Evolutionary conservation across 2,888 invertebrate genomes (phyloP).

Genomic region (Caradrina clavipalpis): DNA sequence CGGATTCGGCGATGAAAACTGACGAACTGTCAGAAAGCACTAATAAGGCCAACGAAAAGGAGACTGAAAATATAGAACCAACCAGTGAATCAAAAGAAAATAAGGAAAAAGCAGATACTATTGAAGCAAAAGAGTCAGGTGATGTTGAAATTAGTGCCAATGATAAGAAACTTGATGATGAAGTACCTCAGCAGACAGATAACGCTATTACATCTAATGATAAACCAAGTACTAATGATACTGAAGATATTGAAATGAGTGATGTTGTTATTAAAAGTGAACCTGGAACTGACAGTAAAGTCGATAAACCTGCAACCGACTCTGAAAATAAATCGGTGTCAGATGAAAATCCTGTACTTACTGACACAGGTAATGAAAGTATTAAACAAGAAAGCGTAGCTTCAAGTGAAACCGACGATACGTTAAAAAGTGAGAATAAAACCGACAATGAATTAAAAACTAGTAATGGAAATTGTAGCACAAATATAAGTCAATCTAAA

Average conservation of each 20-base stretch:
- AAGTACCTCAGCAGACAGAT: constrained; percentile 20
- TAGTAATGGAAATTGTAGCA: constrained; percentile 18
- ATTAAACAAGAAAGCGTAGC: constrained; percentile 27
- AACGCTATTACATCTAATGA: constrained; percentile 8
- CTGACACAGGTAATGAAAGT: constrained; percentile 22
- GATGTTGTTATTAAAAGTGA: constrained; percentile 15
- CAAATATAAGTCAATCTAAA: constrained; percentile 35
- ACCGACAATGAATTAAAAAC: constrained; percentile 27
- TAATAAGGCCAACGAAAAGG: constrained; percentile 27
- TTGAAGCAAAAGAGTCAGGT: constrained; percentile 39
- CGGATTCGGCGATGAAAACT: constrained; percentile 57
- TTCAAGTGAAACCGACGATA: constrained; percentile 6
- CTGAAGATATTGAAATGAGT: constrained; percentile 36
- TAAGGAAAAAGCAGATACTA: constrained; percentile 40
- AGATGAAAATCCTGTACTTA: constrained; percentile 19
- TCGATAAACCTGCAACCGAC: constrained; percentile 3
- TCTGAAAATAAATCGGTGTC: constrained; percentile 7
- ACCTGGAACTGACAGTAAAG: constrained; percentile 23
- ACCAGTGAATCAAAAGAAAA: constrained; percentile 26
- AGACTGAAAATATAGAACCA: constrained; percentile 28
- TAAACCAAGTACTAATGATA: constrained; percentile 9
- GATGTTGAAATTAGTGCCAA: constrained; percentile 52
- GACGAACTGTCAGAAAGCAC: constrained; percentile 52
- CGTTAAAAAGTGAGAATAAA: constrained; percentile 1
- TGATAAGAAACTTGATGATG: constrained; percentile 22